These are phyloP conservation scores for Tillus elongatus DNA, from an alignment of 2,888 invertebrate genomes.

Conservation along the genomic window DNA sequence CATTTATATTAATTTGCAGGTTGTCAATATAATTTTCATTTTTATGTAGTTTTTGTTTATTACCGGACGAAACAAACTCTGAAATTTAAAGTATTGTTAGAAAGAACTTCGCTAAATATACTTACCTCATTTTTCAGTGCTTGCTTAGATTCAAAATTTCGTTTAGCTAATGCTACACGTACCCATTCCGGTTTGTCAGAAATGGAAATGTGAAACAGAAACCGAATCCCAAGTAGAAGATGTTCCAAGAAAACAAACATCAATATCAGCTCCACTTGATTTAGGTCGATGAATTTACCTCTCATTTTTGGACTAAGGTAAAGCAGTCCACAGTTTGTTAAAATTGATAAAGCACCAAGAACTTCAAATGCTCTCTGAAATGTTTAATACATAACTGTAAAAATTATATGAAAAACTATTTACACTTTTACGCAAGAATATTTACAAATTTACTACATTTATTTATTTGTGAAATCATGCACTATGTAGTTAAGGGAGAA, in stretches of 20 bases:
- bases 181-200: constrained; percentile 64
- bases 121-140: constrained; percentile 52
- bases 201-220: constrained; percentile 56
- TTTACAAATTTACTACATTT: too few relatives aligned
- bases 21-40: too few relatives aligned
- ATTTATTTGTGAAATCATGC: too few relatives aligned
- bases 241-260: constrained; percentile 63
- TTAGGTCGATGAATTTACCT: not conserved
- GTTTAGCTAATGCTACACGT: constrained; percentile 51
- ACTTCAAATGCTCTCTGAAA: constrained; percentile 55
- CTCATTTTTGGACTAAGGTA: constrained; percentile 58
- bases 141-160: constrained; percentile 53
- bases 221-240: constrained; percentile 54
- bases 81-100: too few relatives aligned
- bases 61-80: too few relatives aligned
- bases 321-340: constrained; percentile 66
- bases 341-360: constrained; percentile 57
- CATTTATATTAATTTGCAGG: too few relatives aligned
- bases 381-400: too few relatives aligned
- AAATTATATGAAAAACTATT: too few relatives aligned
- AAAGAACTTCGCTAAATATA: too few relatives aligned
- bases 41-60: too few relatives aligned
- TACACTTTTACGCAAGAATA: too few relatives aligned
- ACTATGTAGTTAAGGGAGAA: too few relatives aligned
- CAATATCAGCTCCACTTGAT: constrained; percentile 45